Evolutionary conservation across 2,113 vertebrate genomes (phyloP).

Genomic region (Epinephelus cyanopodus): DNA sequence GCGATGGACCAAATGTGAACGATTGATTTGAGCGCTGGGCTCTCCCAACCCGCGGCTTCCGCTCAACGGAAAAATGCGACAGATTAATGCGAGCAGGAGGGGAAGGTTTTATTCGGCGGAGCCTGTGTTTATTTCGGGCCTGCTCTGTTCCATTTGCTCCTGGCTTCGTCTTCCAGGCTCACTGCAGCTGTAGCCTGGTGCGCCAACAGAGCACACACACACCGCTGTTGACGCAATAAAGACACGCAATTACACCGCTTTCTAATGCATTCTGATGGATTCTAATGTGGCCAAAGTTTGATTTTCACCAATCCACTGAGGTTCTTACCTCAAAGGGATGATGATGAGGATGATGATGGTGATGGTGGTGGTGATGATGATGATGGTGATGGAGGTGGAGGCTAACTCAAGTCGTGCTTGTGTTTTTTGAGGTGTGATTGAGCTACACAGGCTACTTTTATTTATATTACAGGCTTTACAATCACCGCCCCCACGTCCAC

Average conservation of each 20-base stretch:
- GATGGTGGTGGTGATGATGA: slow-evolving; percentile 13
- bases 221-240: slow-evolving; percentile 65
- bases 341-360: slow-evolving; percentile 8
- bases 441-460: slow-evolving; percentile 38
- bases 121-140: slow-evolving; percentile 81
- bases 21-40: not conserved
- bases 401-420: slow-evolving; percentile 60
- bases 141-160: slow-evolving; percentile 74
- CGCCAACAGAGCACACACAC: slow-evolving; percentile 32
- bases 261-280: not conserved
- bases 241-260: slow-evolving; percentile 45
- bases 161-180: slow-evolving; percentile 64
- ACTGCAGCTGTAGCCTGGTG: slow-evolving; percentile 77
- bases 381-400: slow-evolving; percentile 35
- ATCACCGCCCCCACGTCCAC: not conserved
- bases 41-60: not conserved
- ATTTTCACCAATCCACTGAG: not conserved
- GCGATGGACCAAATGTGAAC: slow-evolving; percentile 52
- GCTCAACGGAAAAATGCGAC: slow-evolving; percentile 33
- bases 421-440: slow-evolving; percentile 18
- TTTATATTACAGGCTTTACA: slow-evolving; percentile 12
- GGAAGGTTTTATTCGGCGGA: slow-evolving; percentile 43
- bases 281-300: not conserved
- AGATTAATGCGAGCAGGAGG: slow-evolving; percentile 8
- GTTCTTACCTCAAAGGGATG: not conserved